phyloP scores from a whole-genome alignment of 2,113 vertebrate genomes.

The Ploceus nigricollis region DNA sequence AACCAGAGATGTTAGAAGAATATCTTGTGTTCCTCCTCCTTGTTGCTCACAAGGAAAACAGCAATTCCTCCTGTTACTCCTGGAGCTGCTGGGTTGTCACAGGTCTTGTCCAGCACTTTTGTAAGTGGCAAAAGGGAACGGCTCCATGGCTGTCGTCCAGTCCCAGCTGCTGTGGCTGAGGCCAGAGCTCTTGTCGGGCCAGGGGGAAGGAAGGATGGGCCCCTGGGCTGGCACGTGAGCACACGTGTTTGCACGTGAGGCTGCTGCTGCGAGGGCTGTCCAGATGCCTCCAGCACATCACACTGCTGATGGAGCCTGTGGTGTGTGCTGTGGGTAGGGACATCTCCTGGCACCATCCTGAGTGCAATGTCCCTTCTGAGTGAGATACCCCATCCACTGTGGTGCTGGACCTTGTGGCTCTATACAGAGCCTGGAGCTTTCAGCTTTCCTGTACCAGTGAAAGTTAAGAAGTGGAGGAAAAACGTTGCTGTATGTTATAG shows the following conservation, averaged over 20 bases:
- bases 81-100: not conserved
- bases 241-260: not conserved
- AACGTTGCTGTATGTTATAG: constrained; percentile 66
- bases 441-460: constrained; percentile 67
- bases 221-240: not conserved
- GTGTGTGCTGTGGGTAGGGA: rapidly evolving
- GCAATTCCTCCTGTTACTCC: not conserved
- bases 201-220: not conserved
- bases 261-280: not conserved
- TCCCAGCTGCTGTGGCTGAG: not conserved
- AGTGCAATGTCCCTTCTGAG: rapidly evolving
- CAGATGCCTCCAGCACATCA: rapidly evolving
- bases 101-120: not conserved
- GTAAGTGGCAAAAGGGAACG: rapidly evolving
- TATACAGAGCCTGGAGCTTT: not conserved
- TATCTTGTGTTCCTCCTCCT: not conserved
- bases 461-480: constrained; percentile 69
- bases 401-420: not conserved
- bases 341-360: not conserved
- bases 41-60: not conserved
- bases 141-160: not conserved
- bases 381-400: rapidly evolving
- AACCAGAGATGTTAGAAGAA: not conserved
- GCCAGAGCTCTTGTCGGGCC: rapidly evolving
- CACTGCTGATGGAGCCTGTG: not conserved